Conservation (phyloP, 2,113 vertebrate genomes). For the Rhinoderma darwinii region DNA sequence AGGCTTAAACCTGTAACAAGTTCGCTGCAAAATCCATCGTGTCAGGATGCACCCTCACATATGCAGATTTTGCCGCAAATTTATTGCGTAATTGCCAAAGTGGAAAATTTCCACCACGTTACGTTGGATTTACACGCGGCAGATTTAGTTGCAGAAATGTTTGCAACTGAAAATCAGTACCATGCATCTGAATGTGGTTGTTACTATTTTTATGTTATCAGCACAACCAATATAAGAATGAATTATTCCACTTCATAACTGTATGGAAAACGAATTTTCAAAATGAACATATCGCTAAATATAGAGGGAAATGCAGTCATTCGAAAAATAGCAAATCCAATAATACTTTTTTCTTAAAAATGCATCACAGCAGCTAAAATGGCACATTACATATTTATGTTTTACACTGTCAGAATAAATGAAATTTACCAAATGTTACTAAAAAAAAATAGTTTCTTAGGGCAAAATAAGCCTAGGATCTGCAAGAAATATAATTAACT, state of each 20-base stretch:
- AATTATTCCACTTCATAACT: neutral
- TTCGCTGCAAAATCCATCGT: no score
- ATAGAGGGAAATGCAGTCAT: neutral
- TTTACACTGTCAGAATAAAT: constrained; percentile 22
- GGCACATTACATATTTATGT: constrained; percentile 42
- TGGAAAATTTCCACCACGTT: no score
- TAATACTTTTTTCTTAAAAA: neutral
- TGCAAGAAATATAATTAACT: constrained; percentile 45
- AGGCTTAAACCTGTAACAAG: no score
- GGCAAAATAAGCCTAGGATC: constrained; percentile 31
- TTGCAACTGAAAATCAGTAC: no score
- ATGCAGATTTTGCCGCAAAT: no score
- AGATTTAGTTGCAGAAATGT: no score
- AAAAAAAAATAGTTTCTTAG: constrained; percentile 36
- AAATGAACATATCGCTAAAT: neutral
- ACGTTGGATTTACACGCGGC: no score
- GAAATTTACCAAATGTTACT: constrained; percentile 26
- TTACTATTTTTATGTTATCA: no score
- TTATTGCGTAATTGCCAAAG: no score
- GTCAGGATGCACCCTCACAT: no score
- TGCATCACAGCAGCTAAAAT: neutral
- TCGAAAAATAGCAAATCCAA: neutral
- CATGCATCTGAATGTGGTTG: no score
- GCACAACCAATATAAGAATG: neutral
- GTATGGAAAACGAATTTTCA: neutral